Evolutionary conservation across 1,140 invertebrate genomes (phyloP).

Genomic region (Oryctes rhinoceros): DNA sequence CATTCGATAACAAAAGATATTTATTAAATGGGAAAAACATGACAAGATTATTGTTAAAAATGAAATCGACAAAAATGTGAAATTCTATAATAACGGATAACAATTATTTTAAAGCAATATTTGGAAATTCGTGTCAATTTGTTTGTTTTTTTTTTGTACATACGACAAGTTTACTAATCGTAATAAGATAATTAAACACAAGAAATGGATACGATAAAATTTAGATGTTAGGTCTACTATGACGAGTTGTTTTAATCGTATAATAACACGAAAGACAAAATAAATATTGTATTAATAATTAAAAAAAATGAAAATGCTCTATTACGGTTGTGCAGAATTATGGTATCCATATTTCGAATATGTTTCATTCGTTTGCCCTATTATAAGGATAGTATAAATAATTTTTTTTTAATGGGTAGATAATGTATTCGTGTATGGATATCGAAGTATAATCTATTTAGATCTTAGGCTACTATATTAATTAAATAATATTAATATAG

Average conservation of each 20-base stretch:
- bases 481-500: conserved; percentile 40
- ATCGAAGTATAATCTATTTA: conserved; percentile 39
- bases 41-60: neutral
- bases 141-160: conserved; percentile 51
- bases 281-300: conserved; percentile 45
- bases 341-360: conserved; percentile 47
- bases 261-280: conserved; percentile 39
- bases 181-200: neutral
- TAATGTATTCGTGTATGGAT: neutral
- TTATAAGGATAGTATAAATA: conserved; percentile 16
- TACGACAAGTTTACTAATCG: conserved; percentile 9
- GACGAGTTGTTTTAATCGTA: neutral
- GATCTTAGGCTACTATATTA: conserved; percentile 32
- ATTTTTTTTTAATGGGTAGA: too few relatives aligned
- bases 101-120: conserved; percentile 48
- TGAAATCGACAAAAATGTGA: neutral
- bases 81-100: neutral
- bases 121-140: conserved; percentile 50
- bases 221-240: neutral
- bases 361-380: conserved; percentile 42
- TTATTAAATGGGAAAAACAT: neutral
- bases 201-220: neutral
- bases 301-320: conserved; percentile 50
- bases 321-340: conserved; percentile 56
- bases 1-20: neutral